phyloP scores from a whole-genome alignment of 1,140 invertebrate genomes.

The Apolygus lucorum region DNA sequence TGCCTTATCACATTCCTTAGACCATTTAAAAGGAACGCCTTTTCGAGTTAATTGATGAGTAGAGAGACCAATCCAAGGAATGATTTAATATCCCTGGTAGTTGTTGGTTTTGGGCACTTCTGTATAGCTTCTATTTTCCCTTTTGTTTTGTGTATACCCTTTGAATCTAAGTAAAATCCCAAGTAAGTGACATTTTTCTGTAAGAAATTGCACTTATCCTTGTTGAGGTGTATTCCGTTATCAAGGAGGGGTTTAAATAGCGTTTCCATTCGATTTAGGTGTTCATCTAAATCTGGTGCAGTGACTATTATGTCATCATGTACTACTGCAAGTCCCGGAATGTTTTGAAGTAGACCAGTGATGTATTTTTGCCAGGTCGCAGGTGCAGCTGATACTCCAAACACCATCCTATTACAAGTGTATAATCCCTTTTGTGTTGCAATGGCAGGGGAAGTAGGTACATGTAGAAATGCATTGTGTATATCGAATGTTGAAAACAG shows the following conservation, averaged over 20 bases:
- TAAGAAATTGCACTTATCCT: neutral
- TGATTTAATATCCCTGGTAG: neutral
- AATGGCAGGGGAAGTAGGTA: conserved; percentile 34
- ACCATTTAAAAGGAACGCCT: neutral
- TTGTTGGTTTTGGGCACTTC: neutral
- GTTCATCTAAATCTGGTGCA: neutral
- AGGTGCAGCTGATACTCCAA: conserved; percentile 34
- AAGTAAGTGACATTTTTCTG: neutral
- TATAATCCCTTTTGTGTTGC: conserved; percentile 34
- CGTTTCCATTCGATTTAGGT: neutral
- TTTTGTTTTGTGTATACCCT: neutral
- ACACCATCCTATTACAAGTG: conserved; percentile 35
- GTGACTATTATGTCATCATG: neutral
- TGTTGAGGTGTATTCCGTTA: neutral
- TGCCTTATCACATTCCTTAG: neutral
- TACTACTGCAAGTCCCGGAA: neutral
- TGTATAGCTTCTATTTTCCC: neutral
- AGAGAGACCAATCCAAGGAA: neutral
- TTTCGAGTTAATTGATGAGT: neutral
- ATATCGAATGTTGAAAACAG: conserved; percentile 33
- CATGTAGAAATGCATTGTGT: conserved; percentile 34
- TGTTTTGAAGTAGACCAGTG: too few relatives aligned
- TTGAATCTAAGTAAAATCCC: neutral
- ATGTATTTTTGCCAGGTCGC: conserved; percentile 32
- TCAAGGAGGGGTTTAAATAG: neutral